Base-by-base conservation (phyloP, 1,140 invertebrate species). In the Brachionus asplanchnoidis region DNA sequence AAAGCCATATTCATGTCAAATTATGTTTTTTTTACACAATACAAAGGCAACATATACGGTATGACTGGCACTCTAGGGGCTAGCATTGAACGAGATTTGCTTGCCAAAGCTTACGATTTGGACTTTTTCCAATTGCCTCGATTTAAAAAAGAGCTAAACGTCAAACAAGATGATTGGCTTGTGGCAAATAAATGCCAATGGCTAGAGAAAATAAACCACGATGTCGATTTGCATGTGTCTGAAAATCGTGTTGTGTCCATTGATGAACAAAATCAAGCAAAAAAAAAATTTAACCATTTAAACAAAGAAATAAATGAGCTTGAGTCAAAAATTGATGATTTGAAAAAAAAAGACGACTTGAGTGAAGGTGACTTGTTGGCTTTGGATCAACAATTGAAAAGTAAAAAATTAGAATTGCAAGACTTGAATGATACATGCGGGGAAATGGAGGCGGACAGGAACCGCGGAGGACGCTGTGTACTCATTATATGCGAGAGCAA, bases 1-100 rank as follows among this genome's bases (percentile, higher is more conserved):
- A 80, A 23, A 6, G 20, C 77, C 4, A 80, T 50, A 40, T 80
- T 80, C 9, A 60, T 80, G 20, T 80, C 77, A 8, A 80, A 80
- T 60, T 46, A 50, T 40, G 28, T 46, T 23, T 80, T 60, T 80
- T 80, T 80, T 40, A 60, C 32, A 11, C 77, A 46, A 12, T 80
- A 80, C 36, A 17, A 40, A 20, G n/a, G 20, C 5, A 80, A 80
- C 20, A 80, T 80, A 20, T 80, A 20, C 5, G 77, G 77, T 1
- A 26, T 80, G 32, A 80, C 77, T 9, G 77, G 77, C 7, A 80
- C 77, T 12, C 53, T 80, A 0, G 77, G 77, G 0, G 42, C 40
- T 23, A 60, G 7, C 5, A 40, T 12, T 40, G 77, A 46, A 17
- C 11, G 77, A 42, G 50, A 80, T 14, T 40, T 80, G 36, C n/a